A percentile compares a stretch with the other conserved stretches of the same genome.
Conservation (phyloP, 2,797 vertebrate species). For the Microctenopoma steveboyesi region DNA sequence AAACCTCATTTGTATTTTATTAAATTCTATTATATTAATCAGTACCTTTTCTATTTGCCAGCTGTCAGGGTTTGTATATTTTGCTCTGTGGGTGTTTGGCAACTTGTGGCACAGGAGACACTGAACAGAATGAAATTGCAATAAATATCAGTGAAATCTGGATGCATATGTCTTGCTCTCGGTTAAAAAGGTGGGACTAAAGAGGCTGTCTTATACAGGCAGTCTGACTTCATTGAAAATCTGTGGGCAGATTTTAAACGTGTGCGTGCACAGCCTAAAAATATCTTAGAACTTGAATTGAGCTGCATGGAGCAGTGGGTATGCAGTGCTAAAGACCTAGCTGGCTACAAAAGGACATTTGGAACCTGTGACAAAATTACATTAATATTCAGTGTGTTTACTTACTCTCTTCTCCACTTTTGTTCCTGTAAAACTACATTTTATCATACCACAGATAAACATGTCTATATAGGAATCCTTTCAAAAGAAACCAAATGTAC, state of each 20-base stretch:
- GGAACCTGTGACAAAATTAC: no score
- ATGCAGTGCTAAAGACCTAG: neutral
- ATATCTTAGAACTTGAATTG: neutral
- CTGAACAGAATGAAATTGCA: neutral
- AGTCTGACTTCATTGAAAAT: neutral
- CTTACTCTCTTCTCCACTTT: no score
- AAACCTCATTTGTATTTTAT: no score
- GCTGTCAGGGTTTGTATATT: no score
- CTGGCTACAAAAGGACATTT: no score
- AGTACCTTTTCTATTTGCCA: no score
- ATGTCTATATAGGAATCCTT: no score
- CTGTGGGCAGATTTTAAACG: neutral
- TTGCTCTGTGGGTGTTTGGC: neutral
- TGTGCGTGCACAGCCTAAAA: neutral
- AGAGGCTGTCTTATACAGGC: neutral
- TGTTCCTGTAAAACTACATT: no score
- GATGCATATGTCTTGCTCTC: neutral
- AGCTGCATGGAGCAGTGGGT: neutral
- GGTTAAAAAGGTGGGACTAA: neutral
- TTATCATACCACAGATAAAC: no score
- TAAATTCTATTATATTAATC: neutral
- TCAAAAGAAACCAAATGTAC: no score
- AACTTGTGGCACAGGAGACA: neutral
- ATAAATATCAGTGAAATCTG: neutral
- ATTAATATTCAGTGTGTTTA: no score